Percentiles rank a stretch among this genome's conserved stretches.
Evolutionary conservation across 2,113 vertebrate genomes (phyloP).

Genomic region (Tringa solitaria): DNA sequence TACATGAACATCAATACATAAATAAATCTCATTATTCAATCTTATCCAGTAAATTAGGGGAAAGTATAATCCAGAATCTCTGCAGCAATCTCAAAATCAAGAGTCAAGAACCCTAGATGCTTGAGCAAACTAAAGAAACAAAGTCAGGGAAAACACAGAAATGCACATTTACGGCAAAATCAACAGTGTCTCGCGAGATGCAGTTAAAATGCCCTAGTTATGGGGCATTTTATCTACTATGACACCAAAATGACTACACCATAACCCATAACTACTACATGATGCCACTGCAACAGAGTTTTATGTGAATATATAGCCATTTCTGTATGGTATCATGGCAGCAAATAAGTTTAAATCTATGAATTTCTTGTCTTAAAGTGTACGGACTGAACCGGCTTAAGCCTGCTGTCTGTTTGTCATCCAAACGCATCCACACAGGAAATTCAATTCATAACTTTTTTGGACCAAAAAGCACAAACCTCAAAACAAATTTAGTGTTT

Average conservation of each 20-base stretch:
- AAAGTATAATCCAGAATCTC: not conserved
- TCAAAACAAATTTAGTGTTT: slow-evolving; percentile 97
- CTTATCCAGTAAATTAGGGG: not conserved
- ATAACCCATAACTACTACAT: not conserved
- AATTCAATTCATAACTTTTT: not conserved
- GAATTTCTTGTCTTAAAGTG: not conserved
- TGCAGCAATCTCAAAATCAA: not conserved
- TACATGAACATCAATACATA: not conserved
- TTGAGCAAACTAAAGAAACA: not conserved
- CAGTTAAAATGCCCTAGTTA: not conserved
- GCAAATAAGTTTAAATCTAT: not conserved
- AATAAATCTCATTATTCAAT: not conserved
- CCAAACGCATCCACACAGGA: not conserved
- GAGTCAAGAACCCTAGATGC: not conserved
- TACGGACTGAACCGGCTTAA: accelerated
- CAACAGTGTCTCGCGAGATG: not conserved
- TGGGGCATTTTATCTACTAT: not conserved
- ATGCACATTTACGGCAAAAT: not conserved
- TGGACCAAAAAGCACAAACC: slow-evolving; percentile 71
- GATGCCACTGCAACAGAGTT: not conserved
- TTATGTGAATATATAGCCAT: not conserved
- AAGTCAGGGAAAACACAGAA: not conserved
- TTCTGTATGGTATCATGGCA: not conserved
- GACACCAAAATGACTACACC: not conserved
- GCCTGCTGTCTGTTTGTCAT: not conserved